Base-by-base conservation (phyloP, 2,113 vertebrate genomes). In the Nettapus auritus region DNA sequence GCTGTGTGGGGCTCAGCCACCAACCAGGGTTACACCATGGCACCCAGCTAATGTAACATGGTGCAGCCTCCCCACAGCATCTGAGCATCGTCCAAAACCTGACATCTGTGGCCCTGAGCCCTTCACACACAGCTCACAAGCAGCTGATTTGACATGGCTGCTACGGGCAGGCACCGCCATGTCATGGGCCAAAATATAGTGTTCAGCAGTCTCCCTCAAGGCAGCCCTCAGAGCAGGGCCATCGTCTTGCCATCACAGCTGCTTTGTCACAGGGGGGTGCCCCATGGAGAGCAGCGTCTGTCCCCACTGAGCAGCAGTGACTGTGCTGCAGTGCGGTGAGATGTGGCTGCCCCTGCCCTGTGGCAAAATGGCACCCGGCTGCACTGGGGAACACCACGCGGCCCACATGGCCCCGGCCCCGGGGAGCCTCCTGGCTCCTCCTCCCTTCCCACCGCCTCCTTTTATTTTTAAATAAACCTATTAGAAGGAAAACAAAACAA, bases 61-160 rank as follows among this genome's bases (percentile, higher is more conserved):
- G 2, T 3, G 6, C 11, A 13, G 20, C 50, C 50, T 10, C 23
- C 19, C 21, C 16, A 3, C 55, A 8, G 16, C 22, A 38, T 29
- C 50, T 36, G 56, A 33, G 34, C 15, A 11, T 57, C 23, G 11
- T 29, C 44, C 38, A 15, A 16, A 16, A 44, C 12, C 14, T 8
- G 2, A 18, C 12, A 13, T 57, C 23, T 28, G 34, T 10, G 21
- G 8, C 29, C 33, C 59, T 1, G 4, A 22, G 9, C 33, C 17
- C 4, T 15, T 38, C 71, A 16, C 0, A 4, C 13, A 10, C 1
- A 0, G 25, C 1, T 16, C 44, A 44, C 21, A 18, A 83, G 29
- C 40, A 16, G 28, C 0, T 1, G 25, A 11, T 40, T 38, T 18
- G 8, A 0, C 25, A 14, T 22, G 34, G 56, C 33, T 6, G 8